phyloP scores from a whole-genome alignment of 1,140 invertebrate genomes.

The Papilio dardanus region DNA sequence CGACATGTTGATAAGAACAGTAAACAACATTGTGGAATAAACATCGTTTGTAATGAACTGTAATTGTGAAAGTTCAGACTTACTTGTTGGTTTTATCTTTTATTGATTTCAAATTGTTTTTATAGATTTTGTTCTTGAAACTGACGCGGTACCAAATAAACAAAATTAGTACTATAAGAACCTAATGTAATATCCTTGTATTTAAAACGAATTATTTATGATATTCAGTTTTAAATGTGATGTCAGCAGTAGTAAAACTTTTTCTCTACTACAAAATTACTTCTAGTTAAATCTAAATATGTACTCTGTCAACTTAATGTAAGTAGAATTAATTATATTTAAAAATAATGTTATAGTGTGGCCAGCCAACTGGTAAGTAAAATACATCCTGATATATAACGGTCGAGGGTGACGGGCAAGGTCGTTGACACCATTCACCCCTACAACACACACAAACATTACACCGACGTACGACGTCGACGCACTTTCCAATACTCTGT shows the following conservation, averaged over 20 bases:
- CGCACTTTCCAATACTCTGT: conserved; percentile 18
- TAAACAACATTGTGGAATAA: not conserved
- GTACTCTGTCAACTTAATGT: too few species aligned
- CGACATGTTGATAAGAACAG: not conserved
- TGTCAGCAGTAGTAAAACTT: too few species aligned
- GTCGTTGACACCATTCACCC: conserved; percentile 33
- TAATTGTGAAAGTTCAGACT: not conserved
- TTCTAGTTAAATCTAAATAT: too few species aligned
- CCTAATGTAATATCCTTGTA: too few species aligned
- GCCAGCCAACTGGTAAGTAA: conserved; percentile 17
- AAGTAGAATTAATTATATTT: not conserved
- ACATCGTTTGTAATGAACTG: not conserved
- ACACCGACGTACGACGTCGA: not conserved
- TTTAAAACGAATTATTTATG: too few species aligned
- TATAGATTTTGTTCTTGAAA: not conserved
- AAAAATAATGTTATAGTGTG: not conserved
- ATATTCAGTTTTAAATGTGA: too few species aligned
- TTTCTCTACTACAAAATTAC: too few species aligned
- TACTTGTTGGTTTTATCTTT: not conserved
- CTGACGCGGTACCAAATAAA: too few species aligned
- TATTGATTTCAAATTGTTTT: not conserved
- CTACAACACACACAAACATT: conserved; percentile 26
- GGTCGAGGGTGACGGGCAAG: conserved; percentile 34
- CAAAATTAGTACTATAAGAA: too few species aligned
- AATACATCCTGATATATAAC: conserved; percentile 32